These are phyloP conservation scores for Ammospiza maritima DNA, from an alignment of 2,797 vertebrate species.

Conservation along the genomic window DNA sequence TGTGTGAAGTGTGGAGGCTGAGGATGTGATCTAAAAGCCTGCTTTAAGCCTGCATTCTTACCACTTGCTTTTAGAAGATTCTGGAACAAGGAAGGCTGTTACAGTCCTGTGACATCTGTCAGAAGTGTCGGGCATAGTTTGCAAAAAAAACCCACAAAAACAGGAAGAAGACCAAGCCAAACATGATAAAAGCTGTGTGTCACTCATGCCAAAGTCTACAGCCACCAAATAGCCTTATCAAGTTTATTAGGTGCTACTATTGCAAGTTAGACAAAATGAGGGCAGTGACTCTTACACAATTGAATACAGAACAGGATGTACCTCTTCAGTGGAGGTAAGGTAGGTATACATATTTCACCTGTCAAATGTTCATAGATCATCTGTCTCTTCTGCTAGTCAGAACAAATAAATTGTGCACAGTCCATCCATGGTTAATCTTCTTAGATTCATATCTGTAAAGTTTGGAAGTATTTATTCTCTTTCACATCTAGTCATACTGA, in stretches of 20 bases:
- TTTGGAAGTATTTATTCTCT: not conserved
- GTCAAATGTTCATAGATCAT: not conserved
- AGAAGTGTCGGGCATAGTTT: not conserved
- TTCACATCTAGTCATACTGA: not conserved
- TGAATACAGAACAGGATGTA: not conserved
- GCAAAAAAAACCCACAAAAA: not conserved
- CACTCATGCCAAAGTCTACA: not conserved
- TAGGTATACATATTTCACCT: not conserved
- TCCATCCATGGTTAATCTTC: not conserved
- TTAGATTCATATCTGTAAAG: not conserved
- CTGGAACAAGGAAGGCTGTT: not conserved
- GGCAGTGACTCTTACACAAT: rapidly evolving
- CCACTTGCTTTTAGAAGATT: not conserved
- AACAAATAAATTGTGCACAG: not conserved
- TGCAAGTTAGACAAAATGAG: not conserved
- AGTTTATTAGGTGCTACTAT: rapidly evolving
- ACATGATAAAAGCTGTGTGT: not conserved
- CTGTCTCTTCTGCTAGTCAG: not conserved
- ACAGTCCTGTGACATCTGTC: not conserved
- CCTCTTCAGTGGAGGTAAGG: not conserved
- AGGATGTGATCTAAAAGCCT: not conserved
- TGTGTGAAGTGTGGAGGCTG: not conserved
- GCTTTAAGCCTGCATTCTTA: not conserved
- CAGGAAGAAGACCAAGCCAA: not conserved
- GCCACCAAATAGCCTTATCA: not conserved